Percentiles rank a stretch among this genome's conserved stretches.
These are phyloP conservation scores for Bugula neritina DNA, from an alignment of 2,888 invertebrate species.

Conservation along the genomic window DNA sequence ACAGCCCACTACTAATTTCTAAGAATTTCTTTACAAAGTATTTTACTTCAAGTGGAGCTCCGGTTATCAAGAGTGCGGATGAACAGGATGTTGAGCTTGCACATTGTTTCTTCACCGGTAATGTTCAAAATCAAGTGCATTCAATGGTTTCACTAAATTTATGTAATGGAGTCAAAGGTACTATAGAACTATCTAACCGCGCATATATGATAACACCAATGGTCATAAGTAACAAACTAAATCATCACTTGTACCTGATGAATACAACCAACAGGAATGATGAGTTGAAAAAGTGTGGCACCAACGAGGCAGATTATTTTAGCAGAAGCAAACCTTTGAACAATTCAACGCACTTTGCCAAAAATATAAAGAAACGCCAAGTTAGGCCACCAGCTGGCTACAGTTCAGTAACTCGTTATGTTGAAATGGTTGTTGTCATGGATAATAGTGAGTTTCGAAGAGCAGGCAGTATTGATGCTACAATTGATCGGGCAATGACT, in stretches of 20 bases:
- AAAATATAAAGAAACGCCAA: neutral
- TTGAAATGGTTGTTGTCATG: slow-evolving; percentile 50
- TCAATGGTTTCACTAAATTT: neutral
- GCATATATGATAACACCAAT: neutral
- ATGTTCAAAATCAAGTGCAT: neutral
- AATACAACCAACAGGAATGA: neutral
- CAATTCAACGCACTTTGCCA: neutral
- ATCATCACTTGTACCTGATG: neutral
- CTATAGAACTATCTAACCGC: neutral
- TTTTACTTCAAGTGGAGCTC: neutral
- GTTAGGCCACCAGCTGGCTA: slow-evolving; percentile 39
- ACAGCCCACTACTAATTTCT: neutral
- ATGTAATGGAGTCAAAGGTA: slow-evolving; percentile 14
- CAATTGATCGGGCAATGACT: neutral
- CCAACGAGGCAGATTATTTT: neutral
- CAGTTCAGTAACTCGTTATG: slow-evolving; percentile 41
- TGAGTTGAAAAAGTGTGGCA: neutral
- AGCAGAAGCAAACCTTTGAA: neutral
- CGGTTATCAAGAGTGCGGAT: neutral
- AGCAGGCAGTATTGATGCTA: slow-evolving; percentile 3
- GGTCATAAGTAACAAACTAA: neutral
- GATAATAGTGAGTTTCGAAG: slow-evolving; percentile 34
- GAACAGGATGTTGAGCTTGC: neutral
- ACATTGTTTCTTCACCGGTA: slow-evolving; percentile 6
- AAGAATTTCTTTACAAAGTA: neutral